These are phyloP conservation scores for Stomorhina lunata DNA, from an alignment of 2,888 invertebrate genomes.

Conservation along the genomic window DNA sequence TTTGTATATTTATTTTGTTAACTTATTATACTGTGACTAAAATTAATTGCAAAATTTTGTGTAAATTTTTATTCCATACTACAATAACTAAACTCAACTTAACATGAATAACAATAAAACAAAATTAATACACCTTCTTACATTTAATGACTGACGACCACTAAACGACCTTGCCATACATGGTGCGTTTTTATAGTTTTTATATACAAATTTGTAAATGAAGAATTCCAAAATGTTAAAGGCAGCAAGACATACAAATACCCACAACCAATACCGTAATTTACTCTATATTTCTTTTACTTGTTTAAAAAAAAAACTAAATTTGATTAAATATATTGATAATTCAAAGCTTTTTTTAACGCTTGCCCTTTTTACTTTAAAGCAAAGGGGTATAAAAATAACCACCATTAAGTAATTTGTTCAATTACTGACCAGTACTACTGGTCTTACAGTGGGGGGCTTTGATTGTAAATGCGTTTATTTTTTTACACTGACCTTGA, in stretches of 20 bases:
- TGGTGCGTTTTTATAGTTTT: conserved; percentile 40
- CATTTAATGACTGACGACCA: conserved; percentile 63
- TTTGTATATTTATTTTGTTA: too few species aligned
- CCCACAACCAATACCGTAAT: conserved; percentile 51
- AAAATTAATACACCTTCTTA: conserved; percentile 39
- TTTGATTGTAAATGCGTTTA: conserved; percentile 22
- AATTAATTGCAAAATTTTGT: conserved; percentile 44
- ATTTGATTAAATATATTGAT: too few species aligned
- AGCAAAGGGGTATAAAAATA: not conserved
- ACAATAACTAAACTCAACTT: not conserved
- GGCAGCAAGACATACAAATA: not conserved
- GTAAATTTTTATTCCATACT: conserved; percentile 15
- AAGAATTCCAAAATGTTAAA: not conserved
- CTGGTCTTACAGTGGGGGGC: conserved; percentile 10
- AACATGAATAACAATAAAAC: not conserved
- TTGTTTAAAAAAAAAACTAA: too few species aligned
- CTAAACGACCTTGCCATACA: conserved; percentile 61
- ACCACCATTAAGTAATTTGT: conserved; percentile 20
- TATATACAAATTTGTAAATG: not conserved
- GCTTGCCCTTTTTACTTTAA: not conserved
- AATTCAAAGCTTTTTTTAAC: not conserved
- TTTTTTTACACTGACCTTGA: conserved; percentile 55
- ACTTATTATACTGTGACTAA: conserved; percentile 18
- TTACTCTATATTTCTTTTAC: conserved; percentile 31
- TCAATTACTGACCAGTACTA: conserved; percentile 40